These are phyloP conservation scores for Cydia amplana DNA, from an alignment of 1,140 invertebrate genomes.

Conservation along the genomic window DNA sequence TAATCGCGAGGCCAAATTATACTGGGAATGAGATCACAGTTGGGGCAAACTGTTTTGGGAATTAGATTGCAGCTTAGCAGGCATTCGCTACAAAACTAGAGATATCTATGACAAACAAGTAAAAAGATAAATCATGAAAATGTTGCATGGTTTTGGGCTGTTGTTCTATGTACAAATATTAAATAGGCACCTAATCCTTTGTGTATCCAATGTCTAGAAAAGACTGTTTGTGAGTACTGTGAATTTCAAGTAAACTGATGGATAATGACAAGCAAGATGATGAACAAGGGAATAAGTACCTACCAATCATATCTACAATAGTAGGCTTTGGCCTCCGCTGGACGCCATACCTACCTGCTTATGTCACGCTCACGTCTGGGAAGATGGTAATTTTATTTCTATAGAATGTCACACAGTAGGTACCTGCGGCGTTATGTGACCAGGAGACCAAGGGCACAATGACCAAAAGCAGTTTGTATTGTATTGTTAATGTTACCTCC, in stretches of 20 bases:
- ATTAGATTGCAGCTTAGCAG: not conserved
- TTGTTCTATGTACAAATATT: not conserved
- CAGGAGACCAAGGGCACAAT: too few relatives aligned
- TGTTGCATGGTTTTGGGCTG: not conserved
- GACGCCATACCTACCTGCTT: too few relatives aligned
- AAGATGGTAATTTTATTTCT: too few relatives aligned
- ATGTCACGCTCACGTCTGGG: too few relatives aligned
- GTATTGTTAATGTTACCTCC: slow-evolving; percentile 72
- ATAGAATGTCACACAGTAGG: too few relatives aligned
- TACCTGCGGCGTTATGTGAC: too few relatives aligned
- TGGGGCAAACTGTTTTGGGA: not conserved
- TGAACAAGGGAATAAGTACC: not conserved
- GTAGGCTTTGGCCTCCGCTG: too few relatives aligned
- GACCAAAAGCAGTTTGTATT: not conserved
- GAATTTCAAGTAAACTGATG: too few relatives aligned
- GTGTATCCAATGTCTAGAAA: not conserved
- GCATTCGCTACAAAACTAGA: not conserved
- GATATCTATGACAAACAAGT: not conserved
- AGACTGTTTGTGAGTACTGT: not conserved
- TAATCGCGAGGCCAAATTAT: not conserved
- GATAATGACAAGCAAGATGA: not conserved
- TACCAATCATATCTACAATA: too few relatives aligned
- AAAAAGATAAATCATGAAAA: not conserved
- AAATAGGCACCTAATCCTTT: not conserved
- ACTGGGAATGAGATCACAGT: not conserved